Evolutionary conservation across 2,113 vertebrate genomes (phyloP).

Genomic region (Canis aureus): DNA sequence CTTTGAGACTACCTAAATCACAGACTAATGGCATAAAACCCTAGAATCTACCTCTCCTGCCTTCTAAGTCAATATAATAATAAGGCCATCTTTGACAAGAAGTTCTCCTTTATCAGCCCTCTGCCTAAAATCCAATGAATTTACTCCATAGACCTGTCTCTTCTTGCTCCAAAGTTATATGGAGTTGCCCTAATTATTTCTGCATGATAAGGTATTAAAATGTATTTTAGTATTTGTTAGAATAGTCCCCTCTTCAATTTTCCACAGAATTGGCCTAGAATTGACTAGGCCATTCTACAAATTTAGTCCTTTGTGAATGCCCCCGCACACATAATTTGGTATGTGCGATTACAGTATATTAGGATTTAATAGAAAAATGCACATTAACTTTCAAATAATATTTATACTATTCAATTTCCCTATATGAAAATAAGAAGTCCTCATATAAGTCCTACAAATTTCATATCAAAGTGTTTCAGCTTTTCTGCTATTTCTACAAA

Average conservation of each 20-base stretch:
- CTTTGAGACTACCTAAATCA: neutral
- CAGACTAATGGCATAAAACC: neutral
- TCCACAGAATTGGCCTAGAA: slow-evolving; percentile 3
- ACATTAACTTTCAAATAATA: slow-evolving; percentile 48
- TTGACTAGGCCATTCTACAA: neutral
- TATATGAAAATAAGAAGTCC: slow-evolving; percentile 43
- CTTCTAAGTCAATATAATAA: neutral
- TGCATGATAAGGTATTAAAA: neutral
- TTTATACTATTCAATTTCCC: slow-evolving; percentile 44
- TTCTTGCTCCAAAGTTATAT: neutral
- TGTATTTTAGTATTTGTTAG: neutral
- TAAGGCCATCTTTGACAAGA: neutral
- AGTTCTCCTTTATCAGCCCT: neutral
- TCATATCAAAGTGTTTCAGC: neutral
- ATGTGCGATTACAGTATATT: neutral
- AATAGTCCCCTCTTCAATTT: neutral
- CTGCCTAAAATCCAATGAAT: neutral
- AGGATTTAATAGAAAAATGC: slow-evolving; percentile 30
- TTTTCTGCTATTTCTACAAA: neutral
- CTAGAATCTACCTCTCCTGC: neutral
- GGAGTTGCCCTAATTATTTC: neutral
- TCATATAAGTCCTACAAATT: neutral
- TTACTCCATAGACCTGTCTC: neutral
- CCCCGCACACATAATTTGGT: too few relatives aligned
- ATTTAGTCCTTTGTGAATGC: slow-evolving; percentile 36